Evolutionary conservation across 2,113 vertebrate species (phyloP), one percentile per base, ranked within the genome.

Genomic region (Cyanocitta stelleri): DNA sequence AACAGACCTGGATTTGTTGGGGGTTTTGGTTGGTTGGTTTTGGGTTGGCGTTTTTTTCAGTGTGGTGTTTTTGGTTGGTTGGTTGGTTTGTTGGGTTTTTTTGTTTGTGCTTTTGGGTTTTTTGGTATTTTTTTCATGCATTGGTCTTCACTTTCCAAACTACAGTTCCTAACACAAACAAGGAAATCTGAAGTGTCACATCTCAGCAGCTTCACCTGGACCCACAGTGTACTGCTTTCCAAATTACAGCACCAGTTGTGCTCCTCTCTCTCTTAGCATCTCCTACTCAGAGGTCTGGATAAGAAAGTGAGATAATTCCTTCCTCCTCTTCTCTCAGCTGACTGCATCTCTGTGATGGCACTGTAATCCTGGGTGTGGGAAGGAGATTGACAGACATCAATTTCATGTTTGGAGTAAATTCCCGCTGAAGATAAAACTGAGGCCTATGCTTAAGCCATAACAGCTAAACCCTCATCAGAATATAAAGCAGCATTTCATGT

Each of bases 271-370:
- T 56, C 83, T 63, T 67, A 75, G 37, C 48, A 61, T 89, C 58
- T 94, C n/a, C 66, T 95, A 81, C 88, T 90, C 80, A 87, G 52
- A 92, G 30, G n/a, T 71, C 74, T 78, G 79, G 52, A 93, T 71
- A 86, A 85, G 83, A 93, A 88, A 86, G 54, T 76, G 64, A 90
- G 55, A 37, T 95, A 80, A 97, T 94, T 91, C 49, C 63, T 93
- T 91, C 74, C 76, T 89, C 77, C 89, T 94, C 87, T 92, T 77
- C 87, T 91, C 33, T 48, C 68, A 96, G 93, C 56, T 91, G 67
- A 68, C 39, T 49, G 22, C 26, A 7, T 87, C 43, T 83, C 52
- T 75, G 15, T 59, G 58, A 72, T 56, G 39, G 29, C 39, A 56
- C 61, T 72, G 48, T 80, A 88, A 89, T 87, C 64, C 75, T 86